Base-by-base conservation (phyloP, 2,888 invertebrate genomes). In the Steromphala cineraria region DNA sequence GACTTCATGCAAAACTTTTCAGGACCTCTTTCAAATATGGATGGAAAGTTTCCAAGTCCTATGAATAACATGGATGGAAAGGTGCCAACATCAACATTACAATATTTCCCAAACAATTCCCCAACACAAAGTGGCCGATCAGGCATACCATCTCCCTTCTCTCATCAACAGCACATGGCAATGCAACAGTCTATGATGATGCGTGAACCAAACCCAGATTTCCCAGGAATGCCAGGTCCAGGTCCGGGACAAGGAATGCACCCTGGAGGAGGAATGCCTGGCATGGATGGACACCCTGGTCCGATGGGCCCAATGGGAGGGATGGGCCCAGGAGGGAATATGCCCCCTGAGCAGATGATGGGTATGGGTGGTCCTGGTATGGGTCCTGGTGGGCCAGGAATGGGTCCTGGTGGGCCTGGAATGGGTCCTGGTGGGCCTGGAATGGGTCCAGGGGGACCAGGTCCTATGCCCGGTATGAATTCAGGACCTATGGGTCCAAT, bases 1-100 rank as follows among this genome's bases (percentile, higher is more conserved):
- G 91, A 90, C 56, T 89, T 88, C 97, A 97, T 94, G 94, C 98
- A 85, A 97, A 98, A 98, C 82, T 98, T 97, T 90, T 96, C 97
- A 24, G 97, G 97, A 93, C 98, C 98, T 0, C 95, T 97, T 94
- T 95, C 95, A 77, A 95, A 95, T 90, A 94, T 96, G 92, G 96
- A 96, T 83, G 94, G 95, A n/a, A 46, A 46, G 46, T 46, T 46
- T 10, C 96, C 96, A 93, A 96, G 96, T 95, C 96, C 95, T 46
- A 8, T 95, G 95, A 78, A 46, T 10, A 95, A 95, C 90, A 94
- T 96, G 92, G 96, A 96, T 83, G 94, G 94, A n/a, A 96, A 96
- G 93, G 96, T 96, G 95, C 96, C 95, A 52, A 95, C 94, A 85
- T 95, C 95, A 87, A 95, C 96, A 91, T 94, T 96, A 88, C 96